A percentile compares a stretch with the other conserved stretches of the same genome.
phyloP scores from a whole-genome alignment of 2,113 vertebrate species.

The Trochalopteron elliotii region DNA sequence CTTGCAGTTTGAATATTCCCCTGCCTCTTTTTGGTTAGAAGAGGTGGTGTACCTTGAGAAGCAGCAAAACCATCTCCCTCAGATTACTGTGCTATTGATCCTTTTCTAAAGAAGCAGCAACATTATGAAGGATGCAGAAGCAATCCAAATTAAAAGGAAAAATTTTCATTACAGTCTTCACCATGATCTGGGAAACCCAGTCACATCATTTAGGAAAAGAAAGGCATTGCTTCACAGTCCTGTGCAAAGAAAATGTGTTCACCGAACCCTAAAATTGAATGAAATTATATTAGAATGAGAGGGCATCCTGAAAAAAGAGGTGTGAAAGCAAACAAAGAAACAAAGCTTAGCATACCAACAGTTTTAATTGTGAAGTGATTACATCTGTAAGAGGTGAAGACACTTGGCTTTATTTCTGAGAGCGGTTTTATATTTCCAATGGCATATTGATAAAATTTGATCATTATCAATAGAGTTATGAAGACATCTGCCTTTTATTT shows the following conservation, averaged over 20 bases:
- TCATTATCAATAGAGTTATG: neutral
- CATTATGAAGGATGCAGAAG: neutral
- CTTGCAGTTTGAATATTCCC: neutral
- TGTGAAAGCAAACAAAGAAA: neutral
- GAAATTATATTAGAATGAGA: neutral
- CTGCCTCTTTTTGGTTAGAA: neutral
- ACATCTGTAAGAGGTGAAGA: neutral
- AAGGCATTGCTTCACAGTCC: neutral
- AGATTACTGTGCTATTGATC: neutral
- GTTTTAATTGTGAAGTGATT: neutral
- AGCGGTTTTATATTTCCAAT: neutral
- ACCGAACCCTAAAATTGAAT: neutral
- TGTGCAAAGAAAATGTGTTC: neutral
- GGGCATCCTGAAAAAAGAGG: neutral
- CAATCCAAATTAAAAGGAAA: neutral
- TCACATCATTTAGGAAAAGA: neutral
- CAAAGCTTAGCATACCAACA: neutral
- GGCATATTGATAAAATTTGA: neutral
- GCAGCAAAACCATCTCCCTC: rapidly evolving
- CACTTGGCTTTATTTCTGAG: neutral
- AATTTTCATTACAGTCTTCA: neutral
- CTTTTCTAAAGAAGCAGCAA: neutral
- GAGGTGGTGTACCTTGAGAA: neutral
- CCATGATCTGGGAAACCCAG: neutral
- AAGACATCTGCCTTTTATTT: neutral